A percentile compares a stretch with the other conserved stretches of the same genome.
Evolutionary conservation across 1,140 invertebrate genomes (phyloP).

Genomic region (Micrasema minimum): DNA sequence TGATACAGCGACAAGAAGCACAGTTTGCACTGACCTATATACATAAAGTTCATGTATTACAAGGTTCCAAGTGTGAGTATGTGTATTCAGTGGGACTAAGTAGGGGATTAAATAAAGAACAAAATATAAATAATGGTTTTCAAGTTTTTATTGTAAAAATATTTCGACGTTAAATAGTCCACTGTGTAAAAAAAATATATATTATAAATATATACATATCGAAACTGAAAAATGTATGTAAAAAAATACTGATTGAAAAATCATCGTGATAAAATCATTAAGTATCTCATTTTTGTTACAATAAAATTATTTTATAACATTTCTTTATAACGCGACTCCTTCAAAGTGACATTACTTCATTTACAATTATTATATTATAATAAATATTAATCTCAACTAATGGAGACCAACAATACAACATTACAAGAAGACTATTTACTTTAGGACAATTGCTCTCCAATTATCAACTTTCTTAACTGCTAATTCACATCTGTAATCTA

Average conservation of each 20-base stretch:
- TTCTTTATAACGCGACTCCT: conserved; percentile 23
- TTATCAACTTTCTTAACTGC: conserved; percentile 24
- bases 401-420: conserved; percentile 27
- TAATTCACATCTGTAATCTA: conserved; percentile 18
- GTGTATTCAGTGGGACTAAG: no score
- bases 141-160: conserved; percentile 53
- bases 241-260: conserved; percentile 54
- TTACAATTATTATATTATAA: conserved; percentile 28
- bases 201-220: conserved; percentile 54
- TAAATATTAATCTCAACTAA: conserved; percentile 39
- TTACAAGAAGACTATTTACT: conserved; percentile 29
- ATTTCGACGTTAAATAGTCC: conserved; percentile 54
- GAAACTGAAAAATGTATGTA: conserved; percentile 52
- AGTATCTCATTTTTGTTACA: conserved; percentile 42
- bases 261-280: conserved; percentile 47
- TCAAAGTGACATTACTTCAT: conserved; percentile 14
- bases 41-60: no score
- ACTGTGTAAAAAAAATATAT: conserved; percentile 55
- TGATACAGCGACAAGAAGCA: no score
- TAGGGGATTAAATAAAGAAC: conserved; percentile 22
- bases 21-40: no score
- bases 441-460: conserved; percentile 19
- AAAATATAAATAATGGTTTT: conserved; percentile 33
- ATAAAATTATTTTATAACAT: conserved; percentile 40
- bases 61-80: no score